Evolutionary conservation across 2,888 invertebrate genomes (phyloP).

Genomic region (Eupithecia subfuscata): DNA sequence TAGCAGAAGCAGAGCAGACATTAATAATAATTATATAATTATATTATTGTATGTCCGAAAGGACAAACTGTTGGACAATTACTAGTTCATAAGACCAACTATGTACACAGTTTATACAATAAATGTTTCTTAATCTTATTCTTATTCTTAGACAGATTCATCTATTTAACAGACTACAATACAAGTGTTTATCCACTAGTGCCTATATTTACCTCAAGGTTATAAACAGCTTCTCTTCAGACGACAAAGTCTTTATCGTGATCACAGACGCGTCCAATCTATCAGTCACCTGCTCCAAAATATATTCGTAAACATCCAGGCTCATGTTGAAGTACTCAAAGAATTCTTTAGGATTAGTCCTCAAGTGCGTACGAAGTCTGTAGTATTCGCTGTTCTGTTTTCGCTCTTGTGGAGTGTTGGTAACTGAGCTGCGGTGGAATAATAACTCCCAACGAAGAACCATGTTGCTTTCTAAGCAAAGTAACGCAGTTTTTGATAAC

Average conservation of each 20-base stretch:
- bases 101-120: too few relatives aligned
- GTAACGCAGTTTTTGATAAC: conserved; percentile 37
- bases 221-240: conserved; percentile 39
- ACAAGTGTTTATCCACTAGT: too few relatives aligned
- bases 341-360: conserved; percentile 28
- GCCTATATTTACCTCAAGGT: conserved; percentile 39
- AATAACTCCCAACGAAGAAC: conserved; percentile 33
- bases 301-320: conserved; percentile 38
- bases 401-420: conserved; percentile 20
- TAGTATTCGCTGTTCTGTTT: conserved; percentile 27
- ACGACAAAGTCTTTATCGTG: conserved; percentile 23
- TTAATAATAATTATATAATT: too few relatives aligned
- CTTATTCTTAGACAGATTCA: too few relatives aligned
- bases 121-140: too few relatives aligned
- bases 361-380: conserved; percentile 17
- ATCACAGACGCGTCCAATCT: conserved; percentile 22
- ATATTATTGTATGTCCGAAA: too few relatives aligned
- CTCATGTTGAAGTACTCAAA: conserved; percentile 34
- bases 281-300: conserved; percentile 32
- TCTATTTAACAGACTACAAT: too few relatives aligned
- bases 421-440: conserved; percentile 22
- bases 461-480: conserved; percentile 37
- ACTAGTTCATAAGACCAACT: too few relatives aligned
- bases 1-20: too few relatives aligned
- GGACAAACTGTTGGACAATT: too few relatives aligned